Evolutionary conservation across 2,888 invertebrate genomes (phyloP).

Genomic region (Agrotis clavis): DNA sequence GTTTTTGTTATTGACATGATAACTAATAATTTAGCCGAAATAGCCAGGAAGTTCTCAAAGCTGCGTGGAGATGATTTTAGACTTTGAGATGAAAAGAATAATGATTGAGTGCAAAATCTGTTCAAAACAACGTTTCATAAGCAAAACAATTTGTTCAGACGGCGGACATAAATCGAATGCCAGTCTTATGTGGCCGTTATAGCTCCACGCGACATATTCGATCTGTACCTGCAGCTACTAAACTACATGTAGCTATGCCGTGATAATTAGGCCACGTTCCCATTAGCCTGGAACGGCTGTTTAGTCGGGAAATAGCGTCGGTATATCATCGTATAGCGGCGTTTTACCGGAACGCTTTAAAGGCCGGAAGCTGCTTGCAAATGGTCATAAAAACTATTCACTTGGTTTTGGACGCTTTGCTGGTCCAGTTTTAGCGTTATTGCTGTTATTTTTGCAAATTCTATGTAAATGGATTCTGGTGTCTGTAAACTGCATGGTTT

Average conservation of each 20-base stretch:
- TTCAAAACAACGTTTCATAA: background rate
- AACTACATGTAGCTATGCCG: conserved; percentile 28
- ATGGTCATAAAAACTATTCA: conserved; percentile 46
- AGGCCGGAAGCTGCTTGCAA: conserved; percentile 52
- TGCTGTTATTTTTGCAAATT: conserved; percentile 32
- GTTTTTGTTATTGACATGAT: background rate
- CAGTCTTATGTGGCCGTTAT: conserved; percentile 9
- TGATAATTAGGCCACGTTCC: conserved; percentile 57
- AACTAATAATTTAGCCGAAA: background rate
- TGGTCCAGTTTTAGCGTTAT: conserved; percentile 28
- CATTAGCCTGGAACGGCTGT: conserved; percentile 48
- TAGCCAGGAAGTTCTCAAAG: background rate
- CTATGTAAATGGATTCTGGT: conserved; percentile 7
- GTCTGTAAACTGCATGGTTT: background rate
- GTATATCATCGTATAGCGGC: conserved; percentile 27
- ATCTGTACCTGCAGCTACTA: conserved; percentile 41
- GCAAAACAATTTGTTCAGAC: conserved; percentile 17
- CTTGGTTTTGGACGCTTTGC: conserved; percentile 29
- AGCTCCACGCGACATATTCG: conserved; percentile 20
- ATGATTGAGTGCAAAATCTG: background rate
- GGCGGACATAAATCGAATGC: conserved; percentile 22
- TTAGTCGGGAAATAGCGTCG: conserved; percentile 41
- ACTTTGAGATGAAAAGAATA: background rate
- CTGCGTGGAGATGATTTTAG: background rate
- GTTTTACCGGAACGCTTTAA: conserved; percentile 51